Evolutionary conservation across 2,113 vertebrate species (phyloP).

Genomic region (Sylvia atricapilla): DNA sequence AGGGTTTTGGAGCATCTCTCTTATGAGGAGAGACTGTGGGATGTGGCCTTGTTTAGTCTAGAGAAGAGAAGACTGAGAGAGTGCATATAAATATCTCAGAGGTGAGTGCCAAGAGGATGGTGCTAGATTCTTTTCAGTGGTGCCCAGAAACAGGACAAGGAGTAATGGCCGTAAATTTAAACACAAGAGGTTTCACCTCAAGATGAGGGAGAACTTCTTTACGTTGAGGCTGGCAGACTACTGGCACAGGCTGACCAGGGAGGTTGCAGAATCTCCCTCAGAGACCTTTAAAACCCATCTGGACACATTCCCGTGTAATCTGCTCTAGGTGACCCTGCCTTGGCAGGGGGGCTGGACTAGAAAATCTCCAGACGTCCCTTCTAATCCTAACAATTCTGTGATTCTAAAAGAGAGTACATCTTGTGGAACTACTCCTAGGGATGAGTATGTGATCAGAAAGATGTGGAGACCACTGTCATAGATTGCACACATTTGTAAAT

Average conservation of each 20-base stretch:
- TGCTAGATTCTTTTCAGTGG: background rate
- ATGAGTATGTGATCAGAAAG: background rate
- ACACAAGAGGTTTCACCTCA: background rate
- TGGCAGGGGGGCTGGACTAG: background rate
- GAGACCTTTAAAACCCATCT: background rate
- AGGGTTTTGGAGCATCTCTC: background rate
- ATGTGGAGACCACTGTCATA: background rate
- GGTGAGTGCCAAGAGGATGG: background rate
- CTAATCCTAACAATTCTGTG: background rate
- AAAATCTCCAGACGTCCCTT: background rate
- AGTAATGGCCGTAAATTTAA: background rate
- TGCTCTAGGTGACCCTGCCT: background rate
- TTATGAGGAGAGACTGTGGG: background rate
- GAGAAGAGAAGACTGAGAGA: background rate
- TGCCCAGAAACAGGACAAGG: background rate
- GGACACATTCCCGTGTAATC: background rate
- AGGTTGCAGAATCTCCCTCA: fast-evolving
- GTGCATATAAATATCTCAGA: background rate
- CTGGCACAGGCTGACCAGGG: background rate
- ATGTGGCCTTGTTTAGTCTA: background rate
- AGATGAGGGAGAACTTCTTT: background rate
- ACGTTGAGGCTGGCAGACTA: background rate
- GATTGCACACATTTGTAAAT: background rate
- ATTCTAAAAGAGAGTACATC: background rate
- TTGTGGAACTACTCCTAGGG: background rate